Conservation (phyloP, 2,888 invertebrate species). For the Volucella bombylans region DNA sequence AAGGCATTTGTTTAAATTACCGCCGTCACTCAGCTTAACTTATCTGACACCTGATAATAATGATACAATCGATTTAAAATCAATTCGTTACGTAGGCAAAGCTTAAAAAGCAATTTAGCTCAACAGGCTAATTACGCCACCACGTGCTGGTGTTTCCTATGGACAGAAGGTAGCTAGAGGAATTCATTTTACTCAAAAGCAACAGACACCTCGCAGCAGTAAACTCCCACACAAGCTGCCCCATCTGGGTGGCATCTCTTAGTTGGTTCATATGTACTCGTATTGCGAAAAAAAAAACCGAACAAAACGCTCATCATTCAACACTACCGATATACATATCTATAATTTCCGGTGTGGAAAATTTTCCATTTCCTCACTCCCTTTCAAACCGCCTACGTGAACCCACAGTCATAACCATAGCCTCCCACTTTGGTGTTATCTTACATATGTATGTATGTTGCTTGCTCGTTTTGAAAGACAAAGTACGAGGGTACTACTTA, state of each 20-base stretch:
- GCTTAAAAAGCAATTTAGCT: constrained; percentile 13
- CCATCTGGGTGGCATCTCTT: constrained; percentile 7
- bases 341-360: constrained; percentile 40
- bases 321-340: no score
- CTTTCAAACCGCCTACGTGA: constrained; percentile 26
- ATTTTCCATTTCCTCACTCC: constrained; percentile 54
- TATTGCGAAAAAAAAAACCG: constrained; percentile 31
- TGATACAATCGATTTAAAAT: neutral
- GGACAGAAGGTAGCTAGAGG: constrained; percentile 8
- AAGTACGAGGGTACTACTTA: constrained; percentile 1
- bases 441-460: constrained; percentile 4
- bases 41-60: no score
- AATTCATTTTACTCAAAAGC: constrained; percentile 15
- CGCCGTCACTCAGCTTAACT: no score
- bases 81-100: constrained; percentile 11
- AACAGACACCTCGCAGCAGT: neutral
- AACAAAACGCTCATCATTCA: neutral
- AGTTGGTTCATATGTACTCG: neutral
- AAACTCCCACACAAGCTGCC: constrained; percentile 20
- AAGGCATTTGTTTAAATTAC: no score
- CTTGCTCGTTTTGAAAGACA: constrained; percentile 36
- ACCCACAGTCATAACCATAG: neutral
- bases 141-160: neutral
- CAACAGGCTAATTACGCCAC: constrained; percentile 35
- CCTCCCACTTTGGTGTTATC: constrained; percentile 42